phyloP scores from a whole-genome alignment of 2,888 invertebrate species.

The Leptopilina drosophilae region DNA sequence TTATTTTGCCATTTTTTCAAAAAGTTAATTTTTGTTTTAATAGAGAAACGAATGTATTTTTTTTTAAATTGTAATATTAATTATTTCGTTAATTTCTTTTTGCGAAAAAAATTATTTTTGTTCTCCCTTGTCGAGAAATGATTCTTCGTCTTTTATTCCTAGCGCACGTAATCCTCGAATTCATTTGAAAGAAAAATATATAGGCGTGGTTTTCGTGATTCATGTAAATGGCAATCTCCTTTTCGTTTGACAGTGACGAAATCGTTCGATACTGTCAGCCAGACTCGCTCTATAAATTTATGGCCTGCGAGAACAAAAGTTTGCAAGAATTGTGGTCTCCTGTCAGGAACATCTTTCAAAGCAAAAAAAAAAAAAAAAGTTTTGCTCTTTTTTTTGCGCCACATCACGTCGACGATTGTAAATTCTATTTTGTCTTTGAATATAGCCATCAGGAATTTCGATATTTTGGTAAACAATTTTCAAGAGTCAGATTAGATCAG shows the following conservation, averaged over 20 bases:
- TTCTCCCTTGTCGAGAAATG: background rate
- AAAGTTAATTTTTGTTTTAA: no score
- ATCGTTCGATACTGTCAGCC: constrained; percentile 36
- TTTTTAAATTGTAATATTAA: no score
- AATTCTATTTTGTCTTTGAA: no score
- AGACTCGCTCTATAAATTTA: constrained; percentile 8
- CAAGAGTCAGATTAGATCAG: no score
- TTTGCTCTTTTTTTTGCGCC: constrained; percentile 10
- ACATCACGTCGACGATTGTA: constrained; percentile 4
- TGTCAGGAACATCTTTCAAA: constrained; percentile 34
- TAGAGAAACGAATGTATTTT: no score
- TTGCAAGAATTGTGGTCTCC: constrained; percentile 30
- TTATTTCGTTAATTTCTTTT: no score
- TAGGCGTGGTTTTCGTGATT: constrained; percentile 18
- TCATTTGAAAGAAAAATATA: background rate
- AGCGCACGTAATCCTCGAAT: background rate
- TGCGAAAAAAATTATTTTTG: no score
- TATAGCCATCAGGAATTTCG: no score
- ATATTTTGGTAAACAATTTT: no score
- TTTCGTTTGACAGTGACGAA: constrained; percentile 39
- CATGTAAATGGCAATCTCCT: constrained; percentile 37
- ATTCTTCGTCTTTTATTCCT: no score
- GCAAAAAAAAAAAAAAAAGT: background rate
- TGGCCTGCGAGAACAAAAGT: constrained; percentile 34
- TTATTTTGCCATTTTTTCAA: no score